Base-by-base conservation (phyloP, 2,797 vertebrate species). In the Cyclopterus lumpus region DNA sequence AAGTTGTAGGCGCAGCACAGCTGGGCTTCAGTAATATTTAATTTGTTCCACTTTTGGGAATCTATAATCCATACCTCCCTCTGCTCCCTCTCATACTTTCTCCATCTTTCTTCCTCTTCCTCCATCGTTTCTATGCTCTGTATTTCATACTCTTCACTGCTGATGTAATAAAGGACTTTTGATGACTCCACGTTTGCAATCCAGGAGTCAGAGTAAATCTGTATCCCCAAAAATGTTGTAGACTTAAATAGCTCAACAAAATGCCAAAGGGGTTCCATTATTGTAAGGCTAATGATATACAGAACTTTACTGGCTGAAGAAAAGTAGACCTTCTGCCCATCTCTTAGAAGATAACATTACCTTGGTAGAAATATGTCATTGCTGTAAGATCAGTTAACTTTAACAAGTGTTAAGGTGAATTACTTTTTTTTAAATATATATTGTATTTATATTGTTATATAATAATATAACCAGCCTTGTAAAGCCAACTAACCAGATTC, bases 1-100 rank as follows among this genome's bases (percentile, higher is more conserved):
- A 8, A 69, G 46, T 76, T 73, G 75, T 49, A 55, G 63, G 38
- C 2, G 1, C 60, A 71, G 73, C 82, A 81, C 84, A 86, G 81
- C 80, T 80, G 81, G 81, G 67, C 49, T 71, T 77, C 59, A 71
- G 73, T 80, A 74, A 81, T 82, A 83, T 77, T 77, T 86, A n/a
- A 59, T 72, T 78, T 83, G 51, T 75, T 30, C 71, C 38, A 65
- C 48, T 75, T 74, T 77, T 30, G 11, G 18, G 86, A 87, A 85
- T 84, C 66, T 75, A 75, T 83, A 79, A 82, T 81, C 79, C 70
- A 82, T 71, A 80, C 63, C 22, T 49, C 69, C 62, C 32, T 54
- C 32, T 65, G 20, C 38, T 2, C 42, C 6, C 9, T 6, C 16
- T 42, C 53, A 63, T 64, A 42, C 54, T 58, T 30, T 80, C 8